Conservation (phyloP, 2,888 invertebrate genomes). For the Endomychus coccineus region DNA sequence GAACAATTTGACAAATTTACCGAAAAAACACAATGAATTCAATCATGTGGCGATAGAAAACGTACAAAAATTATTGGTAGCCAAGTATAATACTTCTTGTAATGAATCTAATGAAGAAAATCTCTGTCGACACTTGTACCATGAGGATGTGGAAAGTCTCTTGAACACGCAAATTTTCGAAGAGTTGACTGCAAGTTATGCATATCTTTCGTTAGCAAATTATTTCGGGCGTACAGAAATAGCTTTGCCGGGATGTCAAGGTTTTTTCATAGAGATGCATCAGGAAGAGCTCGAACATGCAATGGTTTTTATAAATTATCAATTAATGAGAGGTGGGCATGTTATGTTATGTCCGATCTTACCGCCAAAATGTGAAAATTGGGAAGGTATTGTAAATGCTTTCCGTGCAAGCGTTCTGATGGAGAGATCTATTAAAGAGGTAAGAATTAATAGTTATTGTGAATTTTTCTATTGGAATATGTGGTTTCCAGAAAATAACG, state of each 20-base stretch:
- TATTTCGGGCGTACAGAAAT: constrained; percentile 46
- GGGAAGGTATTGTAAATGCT: constrained; percentile 41
- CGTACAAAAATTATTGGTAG: too few species aligned
- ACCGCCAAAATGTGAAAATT: constrained; percentile 36
- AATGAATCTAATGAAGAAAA: too few species aligned
- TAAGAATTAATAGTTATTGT: constrained; percentile 19
- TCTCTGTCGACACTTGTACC: constrained; percentile 39
- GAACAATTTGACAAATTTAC: too few species aligned
- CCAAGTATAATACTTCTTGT: too few species aligned
- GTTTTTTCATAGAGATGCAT: constrained; percentile 47
- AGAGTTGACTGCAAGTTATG: constrained; percentile 54
- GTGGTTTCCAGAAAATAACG: constrained; percentile 39
- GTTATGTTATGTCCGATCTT: constrained; percentile 37
- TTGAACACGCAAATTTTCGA: constrained; percentile 51
- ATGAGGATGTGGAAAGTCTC: constrained; percentile 45
- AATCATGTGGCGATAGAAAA: too few species aligned
- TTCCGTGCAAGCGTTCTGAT: constrained; percentile 38
- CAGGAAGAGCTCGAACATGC: constrained; percentile 47
- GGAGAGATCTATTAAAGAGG: constrained; percentile 38
- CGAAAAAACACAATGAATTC: too few species aligned
- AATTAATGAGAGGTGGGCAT: constrained; percentile 45
- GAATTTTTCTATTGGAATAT: constrained; percentile 20
- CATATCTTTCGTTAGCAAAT: constrained; percentile 55
- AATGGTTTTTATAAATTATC: constrained; percentile 42
- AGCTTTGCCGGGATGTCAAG: constrained; percentile 42